Evolutionary conservation across 2,797 vertebrate genomes (phyloP).

Genomic region (Sebastiscus albofasciatus): DNA sequence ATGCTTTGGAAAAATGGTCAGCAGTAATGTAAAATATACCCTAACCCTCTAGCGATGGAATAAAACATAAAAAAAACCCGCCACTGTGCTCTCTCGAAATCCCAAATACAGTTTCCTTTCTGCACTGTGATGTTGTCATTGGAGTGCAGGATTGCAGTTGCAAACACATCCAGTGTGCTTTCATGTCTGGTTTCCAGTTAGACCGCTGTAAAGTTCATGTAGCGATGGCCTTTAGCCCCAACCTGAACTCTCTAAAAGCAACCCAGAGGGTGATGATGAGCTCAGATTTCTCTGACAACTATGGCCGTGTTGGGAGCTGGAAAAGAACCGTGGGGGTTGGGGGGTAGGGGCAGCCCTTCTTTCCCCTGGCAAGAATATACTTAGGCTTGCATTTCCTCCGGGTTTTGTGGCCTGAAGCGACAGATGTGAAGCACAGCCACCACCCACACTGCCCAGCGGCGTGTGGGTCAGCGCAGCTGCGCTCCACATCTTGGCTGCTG

Average conservation of each 20-base stretch:
- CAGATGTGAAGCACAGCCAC: constrained; percentile 46
- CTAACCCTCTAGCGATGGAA: not conserved
- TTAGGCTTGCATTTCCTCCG: constrained; percentile 38
- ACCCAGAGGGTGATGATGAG: constrained; percentile 40
- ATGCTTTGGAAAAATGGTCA: constrained; percentile 7
- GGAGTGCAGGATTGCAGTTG: not conserved
- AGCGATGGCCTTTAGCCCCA: constrained; percentile 13
- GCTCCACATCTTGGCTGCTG: constrained; percentile 18
- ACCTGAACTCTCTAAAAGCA: constrained; percentile 26
- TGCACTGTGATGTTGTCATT: not conserved
- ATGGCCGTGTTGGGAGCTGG: constrained; percentile 11
- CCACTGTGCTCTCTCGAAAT: not conserved
- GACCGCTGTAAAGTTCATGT: constrained; percentile 1
- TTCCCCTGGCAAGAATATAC: constrained; percentile 37
- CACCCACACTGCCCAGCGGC: constrained; percentile 18
- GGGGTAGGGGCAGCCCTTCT: not conserved
- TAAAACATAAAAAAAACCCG: constrained; percentile 6
- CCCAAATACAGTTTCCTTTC: not conserved
- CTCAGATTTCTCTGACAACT: constrained; percentile 45
- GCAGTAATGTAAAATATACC: constrained; percentile 11
- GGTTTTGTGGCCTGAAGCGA: constrained; percentile 50
- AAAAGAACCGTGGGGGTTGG: constrained; percentile 13
- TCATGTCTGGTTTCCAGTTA: constrained; percentile 20
- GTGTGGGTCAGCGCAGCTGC: constrained; percentile 53
- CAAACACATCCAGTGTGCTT: not conserved